Evolutionary conservation across 2,888 invertebrate genomes (phyloP).

Genomic region (Hyposoter dolosus): DNA sequence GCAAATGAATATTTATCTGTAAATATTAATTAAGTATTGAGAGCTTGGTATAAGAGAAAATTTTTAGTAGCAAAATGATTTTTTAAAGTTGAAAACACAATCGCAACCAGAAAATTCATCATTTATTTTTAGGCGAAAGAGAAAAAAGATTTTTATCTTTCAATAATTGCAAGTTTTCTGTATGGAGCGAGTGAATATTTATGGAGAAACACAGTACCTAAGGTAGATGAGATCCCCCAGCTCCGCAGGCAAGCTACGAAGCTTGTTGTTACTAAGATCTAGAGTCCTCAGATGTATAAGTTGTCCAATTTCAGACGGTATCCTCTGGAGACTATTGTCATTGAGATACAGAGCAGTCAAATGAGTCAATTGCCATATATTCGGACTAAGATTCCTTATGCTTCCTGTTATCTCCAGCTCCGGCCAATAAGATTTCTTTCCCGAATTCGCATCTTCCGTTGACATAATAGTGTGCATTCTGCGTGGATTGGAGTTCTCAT

Average conservation of each 20-base stretch:
- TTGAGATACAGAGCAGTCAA: conserved; percentile 97
- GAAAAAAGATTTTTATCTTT: not conserved
- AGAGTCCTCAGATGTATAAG: conserved; percentile 94
- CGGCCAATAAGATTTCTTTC: conserved; percentile 97
- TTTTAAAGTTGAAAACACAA: no score
- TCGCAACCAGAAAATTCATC: no score
- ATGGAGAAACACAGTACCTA: conserved; percentile 86
- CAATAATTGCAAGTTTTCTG: not conserved
- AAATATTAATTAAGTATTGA: not conserved
- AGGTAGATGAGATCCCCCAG: conserved; percentile 98
- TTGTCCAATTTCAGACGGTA: conserved; percentile 96
- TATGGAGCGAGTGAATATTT: not conserved
- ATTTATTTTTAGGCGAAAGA: not conserved
- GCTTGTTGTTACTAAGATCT: conserved; percentile 97
- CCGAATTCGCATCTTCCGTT: conserved; percentile 95
- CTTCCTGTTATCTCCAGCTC: conserved; percentile 97
- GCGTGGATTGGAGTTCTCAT: conserved; percentile 92
- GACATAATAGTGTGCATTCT: conserved; percentile 97
- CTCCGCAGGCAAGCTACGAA: conserved; percentile 97
- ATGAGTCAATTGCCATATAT: conserved; percentile 96
- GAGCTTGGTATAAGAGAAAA: no score
- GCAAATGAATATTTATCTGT: not conserved
- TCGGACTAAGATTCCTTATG: conserved; percentile 96
- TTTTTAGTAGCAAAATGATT: not conserved
- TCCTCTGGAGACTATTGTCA: conserved; percentile 96